These are phyloP conservation scores for Naja naja DNA, from an alignment of 2,113 vertebrate species.

Conservation along the genomic window DNA sequence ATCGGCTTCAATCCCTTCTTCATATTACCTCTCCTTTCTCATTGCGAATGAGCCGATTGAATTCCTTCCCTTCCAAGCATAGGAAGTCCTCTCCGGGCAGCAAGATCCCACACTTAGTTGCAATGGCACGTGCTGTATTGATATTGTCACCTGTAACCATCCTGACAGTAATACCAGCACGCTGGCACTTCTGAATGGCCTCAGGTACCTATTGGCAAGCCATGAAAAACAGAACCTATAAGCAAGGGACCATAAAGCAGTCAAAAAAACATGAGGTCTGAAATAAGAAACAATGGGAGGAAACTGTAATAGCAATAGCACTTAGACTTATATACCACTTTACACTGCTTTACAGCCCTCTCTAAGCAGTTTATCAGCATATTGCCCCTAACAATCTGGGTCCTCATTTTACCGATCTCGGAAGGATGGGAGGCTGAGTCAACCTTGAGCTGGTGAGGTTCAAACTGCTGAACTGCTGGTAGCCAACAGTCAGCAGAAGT, in stretches of 20 bases:
- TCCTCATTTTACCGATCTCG: too few relatives aligned
- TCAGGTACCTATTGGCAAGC: constrained; percentile 80
- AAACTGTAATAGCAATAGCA: background rate
- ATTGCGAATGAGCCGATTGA: constrained; percentile 94
- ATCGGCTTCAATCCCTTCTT: background rate
- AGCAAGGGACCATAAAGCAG: background rate
- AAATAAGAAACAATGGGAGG: background rate
- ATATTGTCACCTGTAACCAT: constrained; percentile 99
- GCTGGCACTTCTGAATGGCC: constrained; percentile 89
- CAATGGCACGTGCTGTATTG: constrained; percentile 95
- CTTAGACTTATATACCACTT: too few relatives aligned
- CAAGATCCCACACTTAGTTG: constrained; percentile 94
- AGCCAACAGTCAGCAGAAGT: too few relatives aligned
- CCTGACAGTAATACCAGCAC: constrained; percentile 91
- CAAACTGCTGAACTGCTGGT: too few relatives aligned
- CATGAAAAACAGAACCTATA: background rate
- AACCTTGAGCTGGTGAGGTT: too few relatives aligned
- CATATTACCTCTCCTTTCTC: constrained; percentile 90
- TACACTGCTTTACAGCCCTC: too few relatives aligned
- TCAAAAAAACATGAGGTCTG: background rate
- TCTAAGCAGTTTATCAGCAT: too few relatives aligned
- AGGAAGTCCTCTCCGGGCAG: constrained; percentile 88
- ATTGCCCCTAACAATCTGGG: too few relatives aligned
- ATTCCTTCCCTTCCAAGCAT: constrained; percentile 95
- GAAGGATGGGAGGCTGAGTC: too few relatives aligned